Percentiles rank a stretch among this genome's conserved stretches.
Conservation (phyloP, 1,140 invertebrate species). For the Tetragnatha versicolor region DNA sequence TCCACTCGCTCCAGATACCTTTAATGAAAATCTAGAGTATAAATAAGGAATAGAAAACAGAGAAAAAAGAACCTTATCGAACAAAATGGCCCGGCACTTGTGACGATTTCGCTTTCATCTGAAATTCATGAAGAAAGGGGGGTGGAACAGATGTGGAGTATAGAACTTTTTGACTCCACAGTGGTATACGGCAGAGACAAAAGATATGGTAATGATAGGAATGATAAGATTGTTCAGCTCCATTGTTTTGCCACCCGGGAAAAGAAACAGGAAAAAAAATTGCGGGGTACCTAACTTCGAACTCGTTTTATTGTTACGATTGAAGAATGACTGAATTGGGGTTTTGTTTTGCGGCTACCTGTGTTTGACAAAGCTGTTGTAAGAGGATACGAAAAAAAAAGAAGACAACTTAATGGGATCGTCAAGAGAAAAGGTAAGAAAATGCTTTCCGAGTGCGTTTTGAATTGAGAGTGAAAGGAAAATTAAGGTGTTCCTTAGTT, state of each 20-base stretch:
- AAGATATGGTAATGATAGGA: conserved; percentile 15
- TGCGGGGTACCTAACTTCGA: neutral
- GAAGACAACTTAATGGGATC: no score
- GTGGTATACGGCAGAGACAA: neutral
- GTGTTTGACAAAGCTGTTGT: no score
- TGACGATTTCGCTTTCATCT: conserved; percentile 16
- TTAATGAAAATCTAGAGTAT: conserved; percentile 14
- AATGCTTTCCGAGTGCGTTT: no score
- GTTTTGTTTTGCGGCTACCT: no score
- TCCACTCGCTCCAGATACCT: neutral
- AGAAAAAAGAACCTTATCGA: neutral
- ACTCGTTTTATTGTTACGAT: no score
- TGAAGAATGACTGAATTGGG: no score
- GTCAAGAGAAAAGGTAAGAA: no score
- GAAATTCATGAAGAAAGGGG: conserved; percentile 22
- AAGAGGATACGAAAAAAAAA: no score
- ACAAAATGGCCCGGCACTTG: conserved; percentile 5
- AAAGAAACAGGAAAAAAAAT: neutral
- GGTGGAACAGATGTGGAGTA: conserved; percentile 13
- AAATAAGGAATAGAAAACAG: no score
- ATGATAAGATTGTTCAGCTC: neutral
- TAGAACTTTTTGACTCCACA: neutral
- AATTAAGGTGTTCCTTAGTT: no score
- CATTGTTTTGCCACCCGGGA: neutral
- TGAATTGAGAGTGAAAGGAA: no score